Evolutionary conservation across 1,140 invertebrate genomes (phyloP), one percentile per base, ranked within the genome.

Genomic region (Oryctes rhinoceros): DNA sequence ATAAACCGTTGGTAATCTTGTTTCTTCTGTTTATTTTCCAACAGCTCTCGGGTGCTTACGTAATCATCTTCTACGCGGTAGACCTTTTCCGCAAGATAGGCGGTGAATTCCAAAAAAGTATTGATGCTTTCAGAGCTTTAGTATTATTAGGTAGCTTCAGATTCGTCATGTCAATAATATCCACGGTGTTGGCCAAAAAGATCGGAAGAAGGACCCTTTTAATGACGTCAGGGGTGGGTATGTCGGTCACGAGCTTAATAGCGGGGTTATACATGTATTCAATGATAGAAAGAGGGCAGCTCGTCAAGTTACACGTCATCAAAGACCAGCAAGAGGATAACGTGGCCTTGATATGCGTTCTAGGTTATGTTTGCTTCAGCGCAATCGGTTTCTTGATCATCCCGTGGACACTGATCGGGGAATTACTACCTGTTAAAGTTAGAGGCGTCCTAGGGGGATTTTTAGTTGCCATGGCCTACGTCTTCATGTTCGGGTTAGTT

Each of bases 51-150:
- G 91, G 91, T 11, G 87, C 88, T 48, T 92, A 94, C 85, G 91
- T 91, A 0, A 89, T 94, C 3, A 92, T 94, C 81, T 94, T 94
- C 83, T 94, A 94, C 83, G 91, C 92, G 0, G 90, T 92, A 3
- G 89, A 91, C 3, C 88, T 91, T 78, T 92, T 91, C 80, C 81
- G 87, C 30, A 84, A 89, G 81, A 85, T 91, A 13, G 89, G 88
- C 3, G 88, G 87, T 3, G 84, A 86, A 13, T 87, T 90, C 15
- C 86, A 89, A 4, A 81, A 82, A 20, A 86, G 84, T 30, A 85
- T 89, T 5, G 84, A 89, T 80, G 88, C 89, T 78, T 90, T 89
- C 82, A 85, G 87, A 0, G 88, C 90, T 4, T 81, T 91, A 10
- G 85, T 91, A 3, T 78, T 90, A 6, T 82, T 92, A 9, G 91